A percentile compares a stretch with the other conserved stretches of the same genome.
These are phyloP conservation scores for Chaetogeoica ovagalla DNA, from an alignment of 2,888 invertebrate genomes.

Conservation along the genomic window DNA sequence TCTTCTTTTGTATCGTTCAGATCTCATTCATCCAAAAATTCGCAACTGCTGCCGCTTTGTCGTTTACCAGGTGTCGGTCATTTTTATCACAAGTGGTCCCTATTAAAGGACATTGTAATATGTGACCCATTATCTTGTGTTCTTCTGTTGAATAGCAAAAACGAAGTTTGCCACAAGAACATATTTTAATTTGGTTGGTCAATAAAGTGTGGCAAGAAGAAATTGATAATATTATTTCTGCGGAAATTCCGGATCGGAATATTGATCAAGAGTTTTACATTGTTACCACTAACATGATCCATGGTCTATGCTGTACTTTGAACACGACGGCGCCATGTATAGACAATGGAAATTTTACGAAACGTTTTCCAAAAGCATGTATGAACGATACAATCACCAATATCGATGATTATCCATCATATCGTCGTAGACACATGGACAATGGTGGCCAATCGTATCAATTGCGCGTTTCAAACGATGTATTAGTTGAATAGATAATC, in stretches of 20 bases:
- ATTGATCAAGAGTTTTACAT: not conserved
- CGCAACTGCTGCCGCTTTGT: no score
- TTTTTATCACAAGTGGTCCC: no score
- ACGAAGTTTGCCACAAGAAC: conserved; percentile 57
- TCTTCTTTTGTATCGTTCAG: no score
- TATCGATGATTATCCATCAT: conserved; percentile 57
- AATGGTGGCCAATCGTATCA: conserved; percentile 48
- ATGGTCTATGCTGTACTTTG: conserved; percentile 56
- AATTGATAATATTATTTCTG: conserved; percentile 58
- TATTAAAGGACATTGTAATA: no score
- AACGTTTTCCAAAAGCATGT: conserved; percentile 54
- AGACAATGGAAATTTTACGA: conserved; percentile 56
- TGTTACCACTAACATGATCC: conserved; percentile 54
- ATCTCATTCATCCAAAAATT: no score
- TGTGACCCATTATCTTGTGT: no score
- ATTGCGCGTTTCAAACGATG: not conserved
- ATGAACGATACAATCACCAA: conserved; percentile 55
- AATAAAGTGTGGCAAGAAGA: conserved; percentile 57
- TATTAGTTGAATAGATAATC: conserved; percentile 54
- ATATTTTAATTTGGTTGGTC: conserved; percentile 58
- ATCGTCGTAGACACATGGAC: conserved; percentile 54
- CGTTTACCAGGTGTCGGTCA: no score
- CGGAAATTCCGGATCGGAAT: conserved; percentile 57
- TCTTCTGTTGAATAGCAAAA: no score
- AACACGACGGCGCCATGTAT: conserved; percentile 56